Base-by-base conservation (phyloP, 2,113 vertebrate genomes). In the Pteruthius melanotis region DNA sequence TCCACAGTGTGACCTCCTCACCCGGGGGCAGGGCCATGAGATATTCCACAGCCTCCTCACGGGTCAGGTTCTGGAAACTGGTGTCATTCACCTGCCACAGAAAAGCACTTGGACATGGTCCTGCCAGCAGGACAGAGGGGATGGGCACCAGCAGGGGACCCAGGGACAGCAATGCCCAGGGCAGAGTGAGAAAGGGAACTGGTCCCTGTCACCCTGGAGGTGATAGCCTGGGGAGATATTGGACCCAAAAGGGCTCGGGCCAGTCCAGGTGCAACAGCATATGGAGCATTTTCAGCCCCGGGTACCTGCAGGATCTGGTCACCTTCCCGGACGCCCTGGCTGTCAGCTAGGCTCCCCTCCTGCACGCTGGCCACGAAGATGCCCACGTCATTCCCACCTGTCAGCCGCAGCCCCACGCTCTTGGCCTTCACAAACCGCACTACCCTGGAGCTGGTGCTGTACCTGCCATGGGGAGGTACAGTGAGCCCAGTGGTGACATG, bases 301-400 rank as follows among this genome's bases (percentile, higher is more conserved):
- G 24, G 68, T 96, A 99, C 99, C 99, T 99, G 98, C 88, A 99
- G 97, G 86, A 99, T 99, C 98, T 99, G 99, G 83, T 99, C 99
- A 7, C 99, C 99, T 83, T 99, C 99, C 78, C 40, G 97, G 97
- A 99, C 94, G 3, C 99, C 99, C 94, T 99, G 98, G 19, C 83
- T 88, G 5, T 98, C 98, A 0, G 99, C 99, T 0, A 98, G 98
- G 95, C 99, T 99, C 86, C 98, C 99, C 7, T 98, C 98, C 93
- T 99, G 99, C 85, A 99, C 98, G 1, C 98, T 98, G 0, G 99
- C 98, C 21, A 99, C 99, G 13, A 99, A 99, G 97, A 99, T 99
- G 42, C 99, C 99, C 12, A 99, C 98, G 1, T 99, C 98, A 0
- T 99, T 99, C 30, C 99, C 99, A 0, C 99, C 99, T 0, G 99